phyloP scores from a whole-genome alignment of 2,888 invertebrate species.

The Orthonychiurus folsomi region DNA sequence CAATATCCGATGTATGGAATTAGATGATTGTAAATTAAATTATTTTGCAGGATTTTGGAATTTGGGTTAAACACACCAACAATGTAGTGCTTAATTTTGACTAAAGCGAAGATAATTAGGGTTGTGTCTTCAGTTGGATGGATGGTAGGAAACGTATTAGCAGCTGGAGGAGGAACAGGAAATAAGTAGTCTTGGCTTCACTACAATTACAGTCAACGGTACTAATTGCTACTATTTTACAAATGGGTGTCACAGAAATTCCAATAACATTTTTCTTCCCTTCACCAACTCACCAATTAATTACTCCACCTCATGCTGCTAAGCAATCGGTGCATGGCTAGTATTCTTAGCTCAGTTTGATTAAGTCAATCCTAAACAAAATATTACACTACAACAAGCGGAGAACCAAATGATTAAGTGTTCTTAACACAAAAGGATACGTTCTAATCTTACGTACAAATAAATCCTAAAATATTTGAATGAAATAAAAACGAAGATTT shows the following conservation, averaged over 20 bases:
- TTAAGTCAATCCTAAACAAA: neutral
- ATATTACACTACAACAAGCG: neutral
- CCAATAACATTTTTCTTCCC: neutral
- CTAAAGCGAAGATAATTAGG: too few species aligned
- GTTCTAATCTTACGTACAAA: neutral
- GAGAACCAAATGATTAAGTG: too few species aligned
- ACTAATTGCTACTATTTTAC: neutral
- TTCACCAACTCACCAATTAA: neutral
- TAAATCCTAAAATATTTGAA: too few species aligned
- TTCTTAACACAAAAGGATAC: too few species aligned
- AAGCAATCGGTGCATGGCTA: too few species aligned
- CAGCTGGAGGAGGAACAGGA: neutral
- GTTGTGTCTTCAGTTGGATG: neutral
- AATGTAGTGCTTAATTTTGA: too few species aligned
- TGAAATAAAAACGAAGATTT: too few species aligned
- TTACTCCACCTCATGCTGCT: too few species aligned
- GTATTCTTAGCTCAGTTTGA: too few species aligned
- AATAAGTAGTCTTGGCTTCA: neutral
- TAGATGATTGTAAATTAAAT: too few species aligned
- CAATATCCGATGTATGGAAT: too few species aligned
- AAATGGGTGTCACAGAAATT: neutral
- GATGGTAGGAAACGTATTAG: neutral
- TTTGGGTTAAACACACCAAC: neutral
- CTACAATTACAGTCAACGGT: neutral
- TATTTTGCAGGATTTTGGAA: neutral